These are phyloP conservation scores for Ips nitidus DNA, from an alignment of 1,140 invertebrate genomes.

Conservation along the genomic window DNA sequence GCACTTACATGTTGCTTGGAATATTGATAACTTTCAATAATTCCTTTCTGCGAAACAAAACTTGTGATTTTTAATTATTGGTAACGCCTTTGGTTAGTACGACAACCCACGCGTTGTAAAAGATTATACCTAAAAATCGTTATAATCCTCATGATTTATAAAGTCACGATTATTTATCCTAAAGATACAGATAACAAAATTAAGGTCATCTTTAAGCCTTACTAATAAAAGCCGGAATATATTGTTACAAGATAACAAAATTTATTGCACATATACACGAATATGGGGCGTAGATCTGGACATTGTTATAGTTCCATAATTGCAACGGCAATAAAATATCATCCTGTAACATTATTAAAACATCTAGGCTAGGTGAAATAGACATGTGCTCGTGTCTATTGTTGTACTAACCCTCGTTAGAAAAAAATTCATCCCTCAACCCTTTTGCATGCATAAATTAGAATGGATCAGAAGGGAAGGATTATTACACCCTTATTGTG, in stretches of 20 bases:
- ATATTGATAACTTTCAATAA: too few relatives aligned
- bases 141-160: slow-evolving; percentile 9
- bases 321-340: too few relatives aligned
- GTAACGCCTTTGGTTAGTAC: too few relatives aligned
- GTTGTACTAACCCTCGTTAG: neutral
- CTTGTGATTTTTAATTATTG: too few relatives aligned
- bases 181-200: neutral
- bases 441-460: slow-evolving; percentile 25
- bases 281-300: too few relatives aligned
- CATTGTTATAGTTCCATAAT: too few relatives aligned
- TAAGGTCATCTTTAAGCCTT: neutral
- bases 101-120: neutral
- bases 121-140: slow-evolving; percentile 3
- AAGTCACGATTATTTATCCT: slow-evolving; percentile 10
- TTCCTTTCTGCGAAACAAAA: too few relatives aligned
- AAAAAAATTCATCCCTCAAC: slow-evolving; percentile 7
- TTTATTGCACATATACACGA: too few relatives aligned
- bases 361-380: neutral
- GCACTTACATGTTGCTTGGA: neutral
- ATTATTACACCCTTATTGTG: too few relatives aligned
- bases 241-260: too few relatives aligned
- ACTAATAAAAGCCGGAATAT: too few relatives aligned
- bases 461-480: slow-evolving; percentile 5
- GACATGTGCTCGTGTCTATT: slow-evolving; percentile 1
- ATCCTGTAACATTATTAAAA: too few relatives aligned